Evolutionary conservation across 2,888 invertebrate genomes (phyloP).

Genomic region (Marronus borbonicus): DNA sequence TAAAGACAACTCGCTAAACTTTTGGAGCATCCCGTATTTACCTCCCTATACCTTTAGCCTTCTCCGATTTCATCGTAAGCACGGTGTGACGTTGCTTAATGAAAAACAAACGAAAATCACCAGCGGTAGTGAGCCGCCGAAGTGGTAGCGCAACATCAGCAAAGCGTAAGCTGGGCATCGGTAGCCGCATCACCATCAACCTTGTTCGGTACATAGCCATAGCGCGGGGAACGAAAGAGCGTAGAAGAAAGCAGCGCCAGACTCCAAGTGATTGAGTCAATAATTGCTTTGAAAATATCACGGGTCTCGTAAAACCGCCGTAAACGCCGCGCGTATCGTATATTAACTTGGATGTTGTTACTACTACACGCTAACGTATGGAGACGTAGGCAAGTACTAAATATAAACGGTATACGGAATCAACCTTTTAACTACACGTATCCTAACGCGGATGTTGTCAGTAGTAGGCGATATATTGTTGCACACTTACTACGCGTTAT

Average conservation of each 20-base stretch:
- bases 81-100: slow-evolving; percentile 23
- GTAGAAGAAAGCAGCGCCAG: slow-evolving; percentile 21
- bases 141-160: slow-evolving; percentile 7
- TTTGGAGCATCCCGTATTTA: too few species aligned
- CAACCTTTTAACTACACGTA: background rate
- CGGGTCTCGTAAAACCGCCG: slow-evolving; percentile 42
- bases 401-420: background rate
- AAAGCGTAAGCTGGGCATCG: background rate
- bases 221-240: background rate
- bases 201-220: background rate
- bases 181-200: background rate
- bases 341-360: slow-evolving; percentile 2
- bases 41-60: too few species aligned
- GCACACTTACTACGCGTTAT: too few species aligned
- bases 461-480: too few species aligned
- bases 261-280: slow-evolving; percentile 46
- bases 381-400: background rate
- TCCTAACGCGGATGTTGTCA: background rate
- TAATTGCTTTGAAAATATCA: slow-evolving; percentile 46
- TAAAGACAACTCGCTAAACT: too few species aligned
- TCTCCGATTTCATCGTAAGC: too few species aligned
- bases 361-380: background rate
- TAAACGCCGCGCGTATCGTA: slow-evolving; percentile 12
- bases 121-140: background rate
- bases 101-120: slow-evolving; percentile 40